These are phyloP conservation scores for Zenarchopterus dispar DNA, from an alignment of 2,797 vertebrate genomes.

Conservation along the genomic window DNA sequence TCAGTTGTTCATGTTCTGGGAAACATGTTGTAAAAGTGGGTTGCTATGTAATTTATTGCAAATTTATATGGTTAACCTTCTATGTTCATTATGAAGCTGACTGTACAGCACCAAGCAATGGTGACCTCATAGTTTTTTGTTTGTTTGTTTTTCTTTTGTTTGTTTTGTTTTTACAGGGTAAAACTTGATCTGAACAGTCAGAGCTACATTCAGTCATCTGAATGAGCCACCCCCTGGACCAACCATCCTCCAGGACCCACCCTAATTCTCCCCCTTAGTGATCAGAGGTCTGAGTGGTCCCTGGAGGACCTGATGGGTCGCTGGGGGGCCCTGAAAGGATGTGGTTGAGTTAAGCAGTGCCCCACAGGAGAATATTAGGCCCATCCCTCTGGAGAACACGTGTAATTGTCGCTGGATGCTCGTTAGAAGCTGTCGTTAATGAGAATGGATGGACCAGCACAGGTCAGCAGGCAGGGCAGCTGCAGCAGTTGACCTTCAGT, in stretches of 20 bases:
- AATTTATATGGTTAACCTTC: constrained; percentile 48
- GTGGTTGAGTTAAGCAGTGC: constrained; percentile 68
- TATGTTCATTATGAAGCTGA: constrained; percentile 41
- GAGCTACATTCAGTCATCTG: constrained; percentile 49
- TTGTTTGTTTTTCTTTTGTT: constrained; percentile 42
- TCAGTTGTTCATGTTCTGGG: constrained; percentile 62
- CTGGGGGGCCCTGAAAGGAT: constrained; percentile 16
- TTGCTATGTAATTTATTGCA: constrained; percentile 81
- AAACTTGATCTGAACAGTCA: background rate
- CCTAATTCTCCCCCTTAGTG: constrained; percentile 77
- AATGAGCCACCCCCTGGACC: constrained; percentile 40
- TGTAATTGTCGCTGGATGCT: constrained; percentile 89
- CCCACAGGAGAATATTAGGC: constrained; percentile 66
- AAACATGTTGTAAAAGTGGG: constrained; percentile 46
- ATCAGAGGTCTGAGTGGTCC: background rate
- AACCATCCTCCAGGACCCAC: constrained; percentile 48
- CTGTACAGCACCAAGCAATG: constrained; percentile 11
- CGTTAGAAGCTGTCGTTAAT: constrained; percentile 91
- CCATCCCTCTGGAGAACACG: constrained; percentile 82
- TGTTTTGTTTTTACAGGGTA: constrained; percentile 24
- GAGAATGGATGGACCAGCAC: constrained; percentile 88
- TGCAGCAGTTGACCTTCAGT: constrained; percentile 86
- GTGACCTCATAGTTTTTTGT: constrained; percentile 30
- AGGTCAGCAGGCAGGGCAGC: constrained; percentile 87
- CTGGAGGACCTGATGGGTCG: constrained; percentile 20